These are phyloP conservation scores for Cyanoramphus novaezelandiae DNA, from an alignment of 2,113 vertebrate species.

Conservation along the genomic window DNA sequence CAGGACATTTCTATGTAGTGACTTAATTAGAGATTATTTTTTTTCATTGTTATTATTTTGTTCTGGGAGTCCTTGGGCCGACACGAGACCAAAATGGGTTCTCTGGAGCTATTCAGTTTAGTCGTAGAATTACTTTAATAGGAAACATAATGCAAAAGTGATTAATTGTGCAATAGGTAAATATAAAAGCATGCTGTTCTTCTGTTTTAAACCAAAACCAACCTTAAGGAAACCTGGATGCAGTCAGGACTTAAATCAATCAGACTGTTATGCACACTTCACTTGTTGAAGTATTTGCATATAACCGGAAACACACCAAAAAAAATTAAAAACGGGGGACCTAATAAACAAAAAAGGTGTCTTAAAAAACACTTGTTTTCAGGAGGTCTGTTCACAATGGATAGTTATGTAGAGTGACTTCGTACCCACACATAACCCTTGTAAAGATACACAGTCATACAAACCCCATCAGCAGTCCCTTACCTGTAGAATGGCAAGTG, in stretches of 20 bases:
- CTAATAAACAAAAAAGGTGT: background rate
- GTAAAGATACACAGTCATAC: background rate
- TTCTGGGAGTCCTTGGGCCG: background rate
- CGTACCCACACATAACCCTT: background rate
- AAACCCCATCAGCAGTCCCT: background rate
- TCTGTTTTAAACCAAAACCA: background rate
- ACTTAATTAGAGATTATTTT: background rate
- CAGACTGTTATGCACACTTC: background rate
- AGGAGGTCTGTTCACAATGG: background rate
- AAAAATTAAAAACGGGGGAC: background rate
- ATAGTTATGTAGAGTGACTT: background rate
- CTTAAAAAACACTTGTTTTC: background rate
- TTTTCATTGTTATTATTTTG: background rate
- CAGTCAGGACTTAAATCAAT: background rate
- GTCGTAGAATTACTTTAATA: conserved; percentile 2
- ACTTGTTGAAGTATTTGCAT: background rate
- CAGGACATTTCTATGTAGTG: background rate
- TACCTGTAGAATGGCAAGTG: background rate
- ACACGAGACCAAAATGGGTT: conserved; percentile 25
- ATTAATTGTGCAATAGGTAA: conserved; percentile 36
- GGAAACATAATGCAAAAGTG: background rate
- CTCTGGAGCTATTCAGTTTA: conserved; percentile 31
- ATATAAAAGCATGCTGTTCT: background rate
- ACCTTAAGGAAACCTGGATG: background rate
- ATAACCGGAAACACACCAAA: background rate